phyloP scores from a whole-genome alignment of 2,797 vertebrate genomes.

The Tenualosa ilisha region DNA sequence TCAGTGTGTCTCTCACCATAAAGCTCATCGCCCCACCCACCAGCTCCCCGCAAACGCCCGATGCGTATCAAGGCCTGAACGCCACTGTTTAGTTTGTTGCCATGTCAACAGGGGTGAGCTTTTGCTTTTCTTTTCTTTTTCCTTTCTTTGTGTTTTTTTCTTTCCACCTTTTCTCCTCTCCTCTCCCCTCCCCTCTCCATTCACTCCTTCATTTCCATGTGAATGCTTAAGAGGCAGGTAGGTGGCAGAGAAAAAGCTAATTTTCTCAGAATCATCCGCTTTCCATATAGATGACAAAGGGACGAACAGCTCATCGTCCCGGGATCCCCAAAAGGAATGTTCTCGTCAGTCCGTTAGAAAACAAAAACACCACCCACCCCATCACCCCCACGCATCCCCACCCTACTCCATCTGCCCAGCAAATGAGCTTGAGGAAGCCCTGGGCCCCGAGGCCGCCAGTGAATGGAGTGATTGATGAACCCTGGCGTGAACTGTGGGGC shows the following conservation, averaged over 20 bases:
- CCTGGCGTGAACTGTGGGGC: conserved; percentile 21
- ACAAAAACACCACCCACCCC: not conserved
- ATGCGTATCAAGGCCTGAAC: not conserved
- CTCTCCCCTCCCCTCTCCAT: not conserved
- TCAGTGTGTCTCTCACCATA: not conserved
- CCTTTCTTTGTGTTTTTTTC: not conserved
- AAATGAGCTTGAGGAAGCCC: conserved; percentile 34
- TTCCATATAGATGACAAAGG: conserved; percentile 29
- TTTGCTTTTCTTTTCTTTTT: not conserved
- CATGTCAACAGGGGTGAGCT: not conserved
- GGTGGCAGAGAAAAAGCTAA: not conserved
- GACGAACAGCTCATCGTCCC: conserved; percentile 27
- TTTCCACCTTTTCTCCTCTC: no score
- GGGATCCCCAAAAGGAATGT: not conserved
- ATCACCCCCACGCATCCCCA: not conserved
- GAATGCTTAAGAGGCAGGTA: not conserved
- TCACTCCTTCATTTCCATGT: not conserved
- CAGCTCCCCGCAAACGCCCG: not conserved
- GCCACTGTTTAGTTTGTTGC: not conserved
- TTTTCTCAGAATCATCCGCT: not conserved
- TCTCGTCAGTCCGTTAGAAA: not conserved
- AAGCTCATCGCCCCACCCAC: not conserved
- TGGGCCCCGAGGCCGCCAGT: conserved; percentile 1
- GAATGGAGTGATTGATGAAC: conserved; percentile 46
- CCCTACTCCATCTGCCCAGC: conserved; percentile 27